Evolutionary conservation across 2,797 vertebrate species (phyloP), one percentile per base, ranked within the genome.

Genomic region (Peromyscus eremicus): DNA sequence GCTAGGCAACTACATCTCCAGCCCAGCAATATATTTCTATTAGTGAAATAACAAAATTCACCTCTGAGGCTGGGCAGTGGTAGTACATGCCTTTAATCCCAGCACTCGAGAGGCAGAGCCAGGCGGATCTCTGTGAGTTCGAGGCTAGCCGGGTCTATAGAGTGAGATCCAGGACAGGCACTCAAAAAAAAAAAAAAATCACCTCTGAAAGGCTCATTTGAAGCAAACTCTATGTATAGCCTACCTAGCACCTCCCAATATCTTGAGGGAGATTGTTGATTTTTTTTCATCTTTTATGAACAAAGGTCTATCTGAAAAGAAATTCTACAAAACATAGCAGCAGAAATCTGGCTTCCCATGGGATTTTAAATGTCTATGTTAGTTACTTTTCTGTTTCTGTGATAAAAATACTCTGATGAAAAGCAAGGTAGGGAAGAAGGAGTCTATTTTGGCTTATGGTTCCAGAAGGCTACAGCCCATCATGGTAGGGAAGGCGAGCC

Each of bases 41-140:
- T 84, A 92, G 77, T n/a, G 62, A 94, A 97, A 34, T 85, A n/a
- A 27, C 79, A 97, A 84, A 96, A 68, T 21, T 37, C 77, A 40
- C 95, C 87, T 93, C 70, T 92, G 23, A 84, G 46, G 46, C 46
- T 10, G 8, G 46, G 10, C 46, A 49, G 46, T 49, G 46, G 46
- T 49, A 49, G 46, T 49, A 49, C 46, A 49, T 49, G 46, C 46
- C 46, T 49, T 49, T 49, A 49, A 49, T 11, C 46, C 46, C 10
- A 49, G 46, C 46, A 49, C 46, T 49, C 46, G 10, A 49, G 46
- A 49, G 46, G 46, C 46, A 49, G 46, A 49, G 46, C 46, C 9
- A 11, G 46, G 46, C 9, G 2, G 46, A 49, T 49, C 46, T 49
- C 46, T 49, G 46, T 49, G 46, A 49, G 46, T 49, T 49, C 9